A percentile compares a stretch with the other conserved stretches of the same genome.
phyloP scores from a whole-genome alignment of 2,797 vertebrate genomes.

The Oceanodroma leucorhoa region DNA sequence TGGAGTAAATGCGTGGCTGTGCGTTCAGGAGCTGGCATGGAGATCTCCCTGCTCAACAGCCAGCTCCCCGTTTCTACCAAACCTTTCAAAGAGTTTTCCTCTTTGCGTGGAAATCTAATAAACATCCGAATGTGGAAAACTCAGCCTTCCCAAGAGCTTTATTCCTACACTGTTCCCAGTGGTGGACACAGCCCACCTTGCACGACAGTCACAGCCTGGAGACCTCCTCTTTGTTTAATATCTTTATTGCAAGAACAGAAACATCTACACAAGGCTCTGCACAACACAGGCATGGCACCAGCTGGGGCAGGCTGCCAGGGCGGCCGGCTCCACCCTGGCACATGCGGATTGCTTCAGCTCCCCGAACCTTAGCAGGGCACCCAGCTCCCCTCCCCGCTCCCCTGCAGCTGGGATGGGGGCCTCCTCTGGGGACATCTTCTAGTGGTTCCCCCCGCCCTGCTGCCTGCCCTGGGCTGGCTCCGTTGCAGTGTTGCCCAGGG shows the following conservation, averaged over 20 bases:
- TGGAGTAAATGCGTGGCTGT: not conserved
- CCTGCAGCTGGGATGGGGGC: not conserved
- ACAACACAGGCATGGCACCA: not conserved
- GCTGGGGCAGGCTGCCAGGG: not conserved
- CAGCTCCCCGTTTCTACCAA: not conserved
- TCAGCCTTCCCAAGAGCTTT: not conserved
- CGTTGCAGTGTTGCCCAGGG: not conserved
- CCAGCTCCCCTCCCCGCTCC: rapidly evolving
- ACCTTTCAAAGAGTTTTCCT: not conserved
- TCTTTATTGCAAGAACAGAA: constrained; percentile 61
- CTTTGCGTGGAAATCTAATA: not conserved
- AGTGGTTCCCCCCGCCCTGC: not conserved
- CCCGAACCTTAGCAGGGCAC: not conserved
- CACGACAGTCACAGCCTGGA: not conserved
- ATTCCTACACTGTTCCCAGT: rapidly evolving
- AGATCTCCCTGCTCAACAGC: not conserved
- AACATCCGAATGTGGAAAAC: not conserved
- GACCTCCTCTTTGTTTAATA: not conserved
- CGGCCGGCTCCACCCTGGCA: not conserved
- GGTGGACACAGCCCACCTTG: not conserved
- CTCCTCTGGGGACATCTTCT: not conserved
- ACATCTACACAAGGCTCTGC: constrained; percentile 38
- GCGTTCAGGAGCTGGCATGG: not conserved
- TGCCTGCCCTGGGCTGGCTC: not conserved
- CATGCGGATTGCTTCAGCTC: not conserved